Percentiles rank a stretch among this genome's conserved stretches.
phyloP scores from a whole-genome alignment of 1,140 invertebrate species.

The Habropoda laboriosa region DNA sequence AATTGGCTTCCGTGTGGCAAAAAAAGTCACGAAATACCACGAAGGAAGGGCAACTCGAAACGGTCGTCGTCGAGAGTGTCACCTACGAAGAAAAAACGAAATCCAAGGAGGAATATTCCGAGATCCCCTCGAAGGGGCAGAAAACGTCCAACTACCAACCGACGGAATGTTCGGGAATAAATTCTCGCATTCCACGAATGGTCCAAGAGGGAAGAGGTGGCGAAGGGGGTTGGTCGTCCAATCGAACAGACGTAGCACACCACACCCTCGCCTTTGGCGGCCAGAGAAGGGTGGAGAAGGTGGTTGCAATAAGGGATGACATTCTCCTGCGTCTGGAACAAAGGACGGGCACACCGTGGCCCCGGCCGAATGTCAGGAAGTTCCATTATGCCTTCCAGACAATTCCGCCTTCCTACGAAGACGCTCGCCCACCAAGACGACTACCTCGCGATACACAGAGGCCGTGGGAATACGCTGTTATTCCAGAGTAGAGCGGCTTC shows the following conservation, averaged over 20 bases:
- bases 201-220: neutral
- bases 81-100: neutral
- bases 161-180: slow-evolving; percentile 64
- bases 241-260: slow-evolving; percentile 55
- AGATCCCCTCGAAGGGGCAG: slow-evolving; percentile 20
- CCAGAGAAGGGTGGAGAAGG: neutral
- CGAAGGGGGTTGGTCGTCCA: slow-evolving; percentile 39
- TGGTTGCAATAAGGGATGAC: slow-evolving; percentile 66
- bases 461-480: neutral
- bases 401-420: slow-evolving; percentile 13
- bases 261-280: slow-evolving; percentile 34
- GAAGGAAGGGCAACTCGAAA: neutral
- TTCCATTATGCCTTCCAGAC: slow-evolving; percentile 61
- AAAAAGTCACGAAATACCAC: neutral
- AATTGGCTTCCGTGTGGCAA: no score
- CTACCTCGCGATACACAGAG: neutral
- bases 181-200: slow-evolving; percentile 62
- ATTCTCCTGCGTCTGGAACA: slow-evolving; percentile 66
- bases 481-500: neutral
- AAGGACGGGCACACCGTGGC: slow-evolving; percentile 46
- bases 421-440: neutral
- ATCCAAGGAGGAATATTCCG: slow-evolving; percentile 43
- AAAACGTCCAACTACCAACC: slow-evolving; percentile 51
- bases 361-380: slow-evolving; percentile 54
- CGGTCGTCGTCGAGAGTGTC: slow-evolving; percentile 1